Base-by-base conservation (phyloP, 2,113 vertebrate genomes). In the Misgurnus mizolepis region DNA sequence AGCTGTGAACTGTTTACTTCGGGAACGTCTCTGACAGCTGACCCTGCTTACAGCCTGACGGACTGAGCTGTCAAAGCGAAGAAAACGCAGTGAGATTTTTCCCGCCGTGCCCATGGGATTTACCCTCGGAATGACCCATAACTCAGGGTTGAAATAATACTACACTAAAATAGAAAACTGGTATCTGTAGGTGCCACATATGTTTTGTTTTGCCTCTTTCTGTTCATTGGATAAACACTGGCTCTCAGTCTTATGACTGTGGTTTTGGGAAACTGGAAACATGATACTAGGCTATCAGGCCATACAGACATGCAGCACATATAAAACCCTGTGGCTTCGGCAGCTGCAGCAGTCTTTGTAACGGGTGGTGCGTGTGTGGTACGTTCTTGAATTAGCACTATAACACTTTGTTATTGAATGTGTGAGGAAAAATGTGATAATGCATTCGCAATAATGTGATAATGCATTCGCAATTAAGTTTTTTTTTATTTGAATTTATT, bases 1-100 rank as follows among this genome's bases (percentile, higher is more conserved):
- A 92, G 93, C 92, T 88, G 80, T 84, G 85, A 76, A 81, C 85
- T 82, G 82, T 67, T 82, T 41, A 50, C 84, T 81, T 74, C 76
- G 64, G 67, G 50, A 77, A 76, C 76, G 61, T 67, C 78, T 55
- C 22, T 40, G 27, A 17, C 50, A 45, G 27, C 64, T 61, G 34
- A 66, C 58, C 18, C 58, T 58, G 15, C 40, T 71, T 60, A 53
- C 8, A 65, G 7, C 10, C 76, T 69, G 80, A 70, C 56, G 11
- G 56, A 62, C 64, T 22, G 43, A 75, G 50, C 40, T 1, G 1
- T 65, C 22, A 53, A 62, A 68, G 22, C 11, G 7, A 67, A 77
- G 15, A 65, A 7, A 45, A 67, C 18, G 12, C 27, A 65, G 17
- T 15, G 3, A 67, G 11, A 22, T 14, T 68, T 66, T 7, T 47